These are phyloP conservation scores for Xenopus tropicalis DNA, from an alignment of 2,113 vertebrate species.

Conservation along the genomic window UCB_Xtro_10.0 CM004444.2:40096001-40096500, in stretches of 20 bases:
- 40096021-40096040: too few relatives aligned
- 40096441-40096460: conserved; percentile 6
- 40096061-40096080: too few relatives aligned
- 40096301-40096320: conserved; percentile 27
- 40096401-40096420: conserved; percentile 20
- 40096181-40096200: conserved; percentile 17
- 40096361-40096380: conserved; percentile 14
- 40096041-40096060: too few relatives aligned
- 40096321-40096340: conserved; percentile 27
- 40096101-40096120: neutral
- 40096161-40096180: conserved; percentile 35
- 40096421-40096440: conserved; percentile 13
- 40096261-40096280: conserved; percentile 39
- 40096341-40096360: conserved; percentile 24
- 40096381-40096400: conserved; percentile 11
- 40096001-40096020: too few relatives aligned
- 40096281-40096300: conserved; percentile 26
- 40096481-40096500: neutral
- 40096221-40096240: conserved; percentile 24
- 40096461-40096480: conserved; percentile 15
- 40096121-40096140: conserved; percentile 6
- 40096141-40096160: conserved; percentile 29
- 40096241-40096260: conserved; percentile 26
- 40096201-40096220: conserved; percentile 36
- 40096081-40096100: too few relatives aligned